phyloP scores from a whole-genome alignment of 2,888 invertebrate genomes.

The Ormia ochracea region DNA sequence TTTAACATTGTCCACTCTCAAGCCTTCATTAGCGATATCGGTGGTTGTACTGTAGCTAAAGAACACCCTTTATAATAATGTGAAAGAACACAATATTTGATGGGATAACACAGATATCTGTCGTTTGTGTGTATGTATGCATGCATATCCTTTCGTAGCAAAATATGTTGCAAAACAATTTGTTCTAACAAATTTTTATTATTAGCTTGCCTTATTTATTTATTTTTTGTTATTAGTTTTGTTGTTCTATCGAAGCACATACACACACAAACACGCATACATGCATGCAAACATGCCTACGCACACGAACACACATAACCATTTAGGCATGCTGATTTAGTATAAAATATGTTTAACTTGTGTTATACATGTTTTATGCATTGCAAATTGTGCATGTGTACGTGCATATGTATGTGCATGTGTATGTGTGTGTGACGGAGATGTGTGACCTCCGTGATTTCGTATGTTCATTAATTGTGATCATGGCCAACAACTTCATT shows the following conservation, averaged over 20 bases:
- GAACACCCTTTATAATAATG: neutral
- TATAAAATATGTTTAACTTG: conserved; percentile 1
- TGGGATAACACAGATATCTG: conserved; percentile 31
- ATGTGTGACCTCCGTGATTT: neutral
- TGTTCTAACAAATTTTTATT: conserved; percentile 48
- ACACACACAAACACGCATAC: neutral
- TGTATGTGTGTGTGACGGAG: too few species aligned
- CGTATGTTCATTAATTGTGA: neutral
- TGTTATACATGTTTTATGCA: neutral
- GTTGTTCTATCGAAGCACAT: neutral
- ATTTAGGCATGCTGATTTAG: conserved; percentile 42
- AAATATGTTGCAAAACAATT: conserved; percentile 30
- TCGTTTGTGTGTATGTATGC: too few species aligned
- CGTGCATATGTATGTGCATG: too few species aligned
- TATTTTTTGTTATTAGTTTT: too few species aligned
- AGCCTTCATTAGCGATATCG: too few species aligned
- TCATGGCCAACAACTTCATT: conserved; percentile 5
- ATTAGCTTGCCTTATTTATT: neutral
- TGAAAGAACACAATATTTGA: conserved; percentile 36
- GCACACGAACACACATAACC: too few species aligned
- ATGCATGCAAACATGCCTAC: too few species aligned
- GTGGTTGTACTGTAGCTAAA: too few species aligned
- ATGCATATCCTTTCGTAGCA: neutral
- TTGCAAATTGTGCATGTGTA: too few species aligned
- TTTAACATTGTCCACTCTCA: too few species aligned